Base-by-base conservation (phyloP, 2,888 invertebrate genomes). In the Dasypogon diadema region DNA sequence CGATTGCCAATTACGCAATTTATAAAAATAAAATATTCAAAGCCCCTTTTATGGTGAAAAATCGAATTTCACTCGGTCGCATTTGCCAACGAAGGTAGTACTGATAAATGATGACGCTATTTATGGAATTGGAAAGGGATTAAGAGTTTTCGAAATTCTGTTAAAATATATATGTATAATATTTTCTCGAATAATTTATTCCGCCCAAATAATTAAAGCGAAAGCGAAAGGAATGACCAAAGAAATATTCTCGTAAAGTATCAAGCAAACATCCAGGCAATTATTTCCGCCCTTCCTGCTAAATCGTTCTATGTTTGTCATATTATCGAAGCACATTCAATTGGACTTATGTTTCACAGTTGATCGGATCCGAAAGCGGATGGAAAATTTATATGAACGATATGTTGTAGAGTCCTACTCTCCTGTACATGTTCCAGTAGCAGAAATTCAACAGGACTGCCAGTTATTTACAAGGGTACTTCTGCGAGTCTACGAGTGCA, bases 281-380 rank as follows among this genome's bases (percentile, higher is more conserved):
- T 68, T 68, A 68, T 68, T 68, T 48, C 68, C 68, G 51, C 51
- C 30, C 51, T 51, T 68, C 12, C 68, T 30, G 51, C 5, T 68
- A 68, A 68, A 68, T 68, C 48, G 51, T 14, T 51, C 16, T 30
- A 68, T 51, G 30, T 68, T 68, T 68, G 68, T 68, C 68, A 68
- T 68, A 68, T 68, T 51, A 51, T 51, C 68, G 34, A 60, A 42
- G 51, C 51, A 74, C 18, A 63, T 63, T 74, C 51, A 74, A 74
- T 74, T 63, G 74, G 30, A 54, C 74, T 63, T 74, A 56, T 42
- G 60, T 74, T 74, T 63, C 63, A 63, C 63, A 54, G 74, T 74
- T 74, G 74, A 74, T 74, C 51, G 63, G 63, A 63, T 51, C 26
- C 30, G 63, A 74, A 74, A 74, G 60, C 74, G 74, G 34, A 30